Evolutionary conservation across 2,797 vertebrate genomes (phyloP).

Genomic region (Oreochromis grahami): DNA sequence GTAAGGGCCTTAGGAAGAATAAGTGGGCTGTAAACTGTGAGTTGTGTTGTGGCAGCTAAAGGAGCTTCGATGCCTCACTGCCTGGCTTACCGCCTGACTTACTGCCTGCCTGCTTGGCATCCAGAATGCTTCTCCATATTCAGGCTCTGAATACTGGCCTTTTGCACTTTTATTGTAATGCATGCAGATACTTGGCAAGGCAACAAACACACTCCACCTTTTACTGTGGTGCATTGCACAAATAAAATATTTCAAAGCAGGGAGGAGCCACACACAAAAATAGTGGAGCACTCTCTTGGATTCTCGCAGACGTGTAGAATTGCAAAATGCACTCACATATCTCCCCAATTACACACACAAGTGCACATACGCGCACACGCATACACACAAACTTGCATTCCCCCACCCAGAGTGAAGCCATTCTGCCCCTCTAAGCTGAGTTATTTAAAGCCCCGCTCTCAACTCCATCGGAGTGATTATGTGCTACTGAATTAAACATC

Average conservation of each 20-base stretch:
- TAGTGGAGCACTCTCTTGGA: constrained; percentile 51
- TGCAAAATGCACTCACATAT: constrained; percentile 47
- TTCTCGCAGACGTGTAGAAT: constrained; percentile 41
- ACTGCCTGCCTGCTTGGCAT: constrained; percentile 61
- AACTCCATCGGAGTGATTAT: constrained; percentile 82
- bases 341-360: constrained; percentile 40
- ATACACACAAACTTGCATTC: constrained; percentile 30
- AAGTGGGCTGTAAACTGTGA: constrained; percentile 72
- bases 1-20: constrained; percentile 65
- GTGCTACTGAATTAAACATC: constrained; percentile 86
- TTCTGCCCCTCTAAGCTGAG: constrained; percentile 80
- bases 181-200: constrained; percentile 61
- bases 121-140: constrained; percentile 57
- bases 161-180: constrained; percentile 69
- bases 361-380: neutral
- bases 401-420: constrained; percentile 70
- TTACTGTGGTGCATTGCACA: constrained; percentile 52
- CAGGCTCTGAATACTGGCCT: constrained; percentile 57
- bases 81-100: constrained; percentile 64
- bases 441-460: constrained; percentile 82
- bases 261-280: constrained; percentile 51
- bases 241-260: constrained; percentile 61
- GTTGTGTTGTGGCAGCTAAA: constrained; percentile 70
- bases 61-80: constrained; percentile 64
- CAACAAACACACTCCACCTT: constrained; percentile 58